phyloP scores from a whole-genome alignment of 2,113 vertebrate species.

The Oreamnos americanus region DNA sequence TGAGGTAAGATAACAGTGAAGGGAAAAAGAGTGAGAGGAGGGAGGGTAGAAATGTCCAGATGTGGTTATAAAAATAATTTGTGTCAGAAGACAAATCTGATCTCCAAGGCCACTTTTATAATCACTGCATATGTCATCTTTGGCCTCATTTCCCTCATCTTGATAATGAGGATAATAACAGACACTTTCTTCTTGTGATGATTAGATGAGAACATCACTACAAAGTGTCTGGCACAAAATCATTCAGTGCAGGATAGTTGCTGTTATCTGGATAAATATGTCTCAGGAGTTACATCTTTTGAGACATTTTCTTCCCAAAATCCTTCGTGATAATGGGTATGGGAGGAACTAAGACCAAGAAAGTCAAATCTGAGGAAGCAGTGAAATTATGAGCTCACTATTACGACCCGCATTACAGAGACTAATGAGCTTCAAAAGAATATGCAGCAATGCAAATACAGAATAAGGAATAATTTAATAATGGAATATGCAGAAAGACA shows the following conservation, averaged over 20 bases:
- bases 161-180: not conserved
- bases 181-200: not conserved
- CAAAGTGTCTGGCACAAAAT: not conserved
- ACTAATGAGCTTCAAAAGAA: not conserved
- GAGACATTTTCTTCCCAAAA: not conserved
- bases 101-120: not conserved
- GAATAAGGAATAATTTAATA: not conserved
- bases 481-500: not conserved
- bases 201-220: not conserved
- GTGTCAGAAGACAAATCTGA: not conserved
- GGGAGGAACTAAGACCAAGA: not conserved
- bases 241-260: not conserved
- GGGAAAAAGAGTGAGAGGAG: not conserved
- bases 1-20: not conserved
- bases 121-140: not conserved
- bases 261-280: not conserved
- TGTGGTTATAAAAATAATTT: not conserved
- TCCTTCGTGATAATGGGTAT: not conserved
- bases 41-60: not conserved
- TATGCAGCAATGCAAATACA: not conserved
- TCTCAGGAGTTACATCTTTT: not conserved
- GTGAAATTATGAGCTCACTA: not conserved
- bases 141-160: not conserved
- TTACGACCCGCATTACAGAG: not conserved
- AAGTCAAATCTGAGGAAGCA: not conserved